Percentiles rank a stretch among this genome's conserved stretches.
These are phyloP conservation scores for Hyppa rectilinea DNA, from an alignment of 2,888 invertebrate species.

Conservation along the genomic window DNA sequence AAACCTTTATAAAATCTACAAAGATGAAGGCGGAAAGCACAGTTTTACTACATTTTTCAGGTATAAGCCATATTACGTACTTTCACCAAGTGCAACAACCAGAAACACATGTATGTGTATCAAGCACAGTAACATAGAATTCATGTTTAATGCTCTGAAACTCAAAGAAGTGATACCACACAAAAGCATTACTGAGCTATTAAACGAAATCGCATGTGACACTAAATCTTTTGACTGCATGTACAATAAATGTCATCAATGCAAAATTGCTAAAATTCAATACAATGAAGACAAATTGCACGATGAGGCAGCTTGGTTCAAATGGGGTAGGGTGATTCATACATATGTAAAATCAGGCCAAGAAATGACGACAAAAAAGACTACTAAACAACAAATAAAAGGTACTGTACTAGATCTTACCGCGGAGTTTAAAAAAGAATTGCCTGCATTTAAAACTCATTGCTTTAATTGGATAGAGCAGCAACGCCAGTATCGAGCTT, in stretches of 20 bases:
- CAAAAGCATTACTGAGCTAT: slow-evolving; percentile 20
- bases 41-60: too few species aligned
- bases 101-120: slow-evolving; percentile 7
- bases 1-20: too few species aligned
- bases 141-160: slow-evolving; percentile 18
- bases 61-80: too few species aligned
- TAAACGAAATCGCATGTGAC: slow-evolving; percentile 29
- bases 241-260: slow-evolving; percentile 3
- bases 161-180: slow-evolving; percentile 15
- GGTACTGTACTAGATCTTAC: slow-evolving; percentile 25
- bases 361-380: slow-evolving; percentile 43
- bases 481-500: slow-evolving; percentile 45
- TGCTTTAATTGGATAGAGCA: slow-evolving; percentile 53
- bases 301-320: slow-evolving; percentile 37
- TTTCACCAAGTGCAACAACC: neutral
- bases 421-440: slow-evolving; percentile 31
- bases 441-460: slow-evolving; percentile 49
- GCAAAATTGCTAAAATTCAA: slow-evolving; percentile 11
- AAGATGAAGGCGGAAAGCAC: too few species aligned
- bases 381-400: slow-evolving; percentile 26
- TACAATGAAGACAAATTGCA: slow-evolving; percentile 18
- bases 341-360: slow-evolving; percentile 43
- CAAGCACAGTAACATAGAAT: slow-evolving; percentile 16
- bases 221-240: slow-evolving; percentile 21
- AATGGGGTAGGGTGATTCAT: slow-evolving; percentile 48